Conservation (phyloP, 2,797 vertebrate genomes). For the Falco naumanni region DNA sequence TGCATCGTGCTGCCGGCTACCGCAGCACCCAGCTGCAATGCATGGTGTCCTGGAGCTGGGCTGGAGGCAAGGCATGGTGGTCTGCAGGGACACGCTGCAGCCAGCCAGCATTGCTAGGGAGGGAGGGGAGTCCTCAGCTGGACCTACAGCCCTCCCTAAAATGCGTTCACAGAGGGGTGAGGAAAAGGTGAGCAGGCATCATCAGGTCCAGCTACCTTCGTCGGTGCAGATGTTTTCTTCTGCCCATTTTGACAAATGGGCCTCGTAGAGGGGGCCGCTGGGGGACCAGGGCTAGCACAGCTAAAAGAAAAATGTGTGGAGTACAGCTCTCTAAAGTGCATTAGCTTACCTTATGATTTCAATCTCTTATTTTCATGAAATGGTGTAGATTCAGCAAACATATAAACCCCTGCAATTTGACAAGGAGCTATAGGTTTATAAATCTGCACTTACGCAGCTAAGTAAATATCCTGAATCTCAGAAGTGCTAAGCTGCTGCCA, state of each 20-base stretch:
- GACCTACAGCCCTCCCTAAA: not conserved
- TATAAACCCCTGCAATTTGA: not conserved
- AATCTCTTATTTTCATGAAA: not conserved
- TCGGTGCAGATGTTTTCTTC: not conserved
- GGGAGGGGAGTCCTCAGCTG: not conserved
- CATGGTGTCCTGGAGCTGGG: fast-evolving
- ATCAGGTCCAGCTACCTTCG: not conserved
- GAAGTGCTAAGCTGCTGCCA: not conserved
- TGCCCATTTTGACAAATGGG: not conserved
- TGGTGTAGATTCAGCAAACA: not conserved
- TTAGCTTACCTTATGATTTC: not conserved
- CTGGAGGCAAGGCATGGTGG: not conserved
- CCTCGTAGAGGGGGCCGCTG: fast-evolving
- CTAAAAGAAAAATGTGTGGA: not conserved
- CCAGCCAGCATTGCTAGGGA: not conserved
- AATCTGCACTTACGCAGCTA: not conserved
- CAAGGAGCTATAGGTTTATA: conserved; percentile 3
- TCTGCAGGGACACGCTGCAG: not conserved
- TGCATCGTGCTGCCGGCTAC: no score
- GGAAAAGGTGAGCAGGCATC: not conserved
- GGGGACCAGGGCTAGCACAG: not conserved
- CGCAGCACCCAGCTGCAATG: no score
- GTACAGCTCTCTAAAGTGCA: not conserved
- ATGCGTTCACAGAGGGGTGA: not conserved
- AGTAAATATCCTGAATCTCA: not conserved